Evolutionary conservation across 2,888 invertebrate species (phyloP), one percentile per base, ranked within the genome.

Genomic region (Drosophila neotestacea): DNA sequence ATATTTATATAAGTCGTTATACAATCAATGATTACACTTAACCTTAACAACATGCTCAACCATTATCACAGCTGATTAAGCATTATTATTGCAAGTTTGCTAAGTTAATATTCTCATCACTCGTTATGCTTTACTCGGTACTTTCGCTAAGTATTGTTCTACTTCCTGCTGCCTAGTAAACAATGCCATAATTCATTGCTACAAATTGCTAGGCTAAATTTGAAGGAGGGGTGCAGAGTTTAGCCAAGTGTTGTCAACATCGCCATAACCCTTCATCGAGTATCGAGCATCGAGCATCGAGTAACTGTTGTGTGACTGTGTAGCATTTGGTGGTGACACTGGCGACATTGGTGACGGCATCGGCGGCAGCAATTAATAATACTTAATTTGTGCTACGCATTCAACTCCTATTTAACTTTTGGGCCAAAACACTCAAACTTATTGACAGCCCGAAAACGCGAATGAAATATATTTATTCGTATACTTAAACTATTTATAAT

Each of bases 331-430:
- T 52, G 73, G 68, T 63, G 73, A 61, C 65, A 71, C 47, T 70
- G 81, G 73, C 42, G 68, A 73, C 82, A 64, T 65, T 70, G 70
- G 59, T 65, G 64, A 63, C 75, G 64, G 64, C 62, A 65, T 52
- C 67, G 71, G 68, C 75, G 71, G 71, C 67, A 42, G 80, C 89
- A 85, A 89, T 89, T 88, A 88, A 89, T 88, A 88, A 87, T 81
- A 77, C 77, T 73, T 85, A 80, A 85, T 84, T 89, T 89, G 89
- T 88, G 81, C 70, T 74, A 66, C 56, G 76, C 80, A 75, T 79
- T 79, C 76, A 61, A 70, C 69, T 71, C 44, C 41, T 65, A 72
- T 81, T 85, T 80, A 74, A 78, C 87, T 87, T 71, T 73, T 69
- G 55, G 74, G 74, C 75, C 81, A 72, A 79, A 77, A 84, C 76